phyloP scores from a whole-genome alignment of 2,888 invertebrate species.

The Sesia apiformis region DNA sequence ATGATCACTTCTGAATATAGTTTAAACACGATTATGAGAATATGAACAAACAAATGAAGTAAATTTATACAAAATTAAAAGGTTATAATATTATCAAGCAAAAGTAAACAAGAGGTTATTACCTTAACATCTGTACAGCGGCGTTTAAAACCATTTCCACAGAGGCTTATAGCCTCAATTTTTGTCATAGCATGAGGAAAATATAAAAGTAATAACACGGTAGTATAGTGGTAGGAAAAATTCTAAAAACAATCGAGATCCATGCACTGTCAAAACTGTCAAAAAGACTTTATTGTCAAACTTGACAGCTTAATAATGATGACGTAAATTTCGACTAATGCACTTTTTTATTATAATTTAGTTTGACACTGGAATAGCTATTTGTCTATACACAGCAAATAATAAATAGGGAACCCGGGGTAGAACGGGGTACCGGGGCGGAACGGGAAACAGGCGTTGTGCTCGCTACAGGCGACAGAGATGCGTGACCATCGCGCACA shows the following conservation, averaged over 20 bases:
- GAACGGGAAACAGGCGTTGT: no score
- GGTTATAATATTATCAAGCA: no score
- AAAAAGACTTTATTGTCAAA: neutral
- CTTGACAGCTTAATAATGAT: neutral
- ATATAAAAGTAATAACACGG: conserved; percentile 36
- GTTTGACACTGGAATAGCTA: neutral
- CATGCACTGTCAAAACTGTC: conserved; percentile 20
- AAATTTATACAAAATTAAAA: no score
- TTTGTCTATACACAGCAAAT: no score
- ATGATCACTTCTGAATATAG: no score
- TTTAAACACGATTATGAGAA: no score
- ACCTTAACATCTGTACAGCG: conserved; percentile 84
- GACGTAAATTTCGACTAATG: neutral
- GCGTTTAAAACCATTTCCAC: conserved; percentile 83
- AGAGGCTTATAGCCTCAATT: conserved; percentile 65
- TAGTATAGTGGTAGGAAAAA: conserved; percentile 33
- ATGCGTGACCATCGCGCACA: no score
- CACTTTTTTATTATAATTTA: neutral
- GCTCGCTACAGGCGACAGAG: no score
- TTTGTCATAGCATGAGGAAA: conserved; percentile 67
- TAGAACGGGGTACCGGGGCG: no score
- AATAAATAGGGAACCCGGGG: no score
- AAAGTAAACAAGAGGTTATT: conserved; percentile 18
- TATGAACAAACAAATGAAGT: no score
- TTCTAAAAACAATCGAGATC: conserved; percentile 61